Evolutionary conservation across 2,797 vertebrate genomes (phyloP).

Genomic region (Acanthornis magna): DNA sequence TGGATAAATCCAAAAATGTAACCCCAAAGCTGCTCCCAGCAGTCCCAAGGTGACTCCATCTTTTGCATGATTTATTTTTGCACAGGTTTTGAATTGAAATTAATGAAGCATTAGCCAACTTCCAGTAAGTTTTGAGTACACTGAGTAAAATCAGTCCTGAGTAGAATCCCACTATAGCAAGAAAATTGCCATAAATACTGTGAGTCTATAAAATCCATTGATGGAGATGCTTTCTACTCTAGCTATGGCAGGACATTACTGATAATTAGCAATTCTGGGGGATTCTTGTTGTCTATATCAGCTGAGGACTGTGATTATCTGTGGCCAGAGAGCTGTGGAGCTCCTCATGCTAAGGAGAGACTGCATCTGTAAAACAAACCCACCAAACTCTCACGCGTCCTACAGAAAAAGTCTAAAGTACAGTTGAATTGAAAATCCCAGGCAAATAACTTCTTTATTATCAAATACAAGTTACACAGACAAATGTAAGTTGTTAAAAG

Average conservation of each 20-base stretch:
- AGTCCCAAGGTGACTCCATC: neutral
- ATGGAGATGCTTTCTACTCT: neutral
- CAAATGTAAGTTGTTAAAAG: neutral
- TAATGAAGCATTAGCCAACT: neutral
- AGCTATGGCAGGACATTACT: neutral
- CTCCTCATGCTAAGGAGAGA: neutral
- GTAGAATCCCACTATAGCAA: neutral
- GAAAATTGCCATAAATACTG: neutral
- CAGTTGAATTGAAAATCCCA: neutral
- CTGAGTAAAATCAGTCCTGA: neutral
- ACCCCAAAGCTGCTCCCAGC: neutral
- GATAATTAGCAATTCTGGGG: neutral
- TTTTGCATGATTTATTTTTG: neutral
- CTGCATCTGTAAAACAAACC: neutral
- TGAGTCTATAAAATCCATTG: neutral
- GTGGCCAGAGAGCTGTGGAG: neutral
- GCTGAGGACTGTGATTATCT: neutral
- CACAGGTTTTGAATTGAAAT: neutral
- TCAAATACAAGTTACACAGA: neutral
- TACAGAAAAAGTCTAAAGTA: neutral
- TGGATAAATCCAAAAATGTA: neutral
- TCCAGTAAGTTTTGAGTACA: neutral
- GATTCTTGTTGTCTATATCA: neutral
- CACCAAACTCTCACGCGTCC: rapidly evolving
- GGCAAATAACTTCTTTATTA: neutral